Evolutionary conservation across 1,140 invertebrate species (phyloP).

Genomic region (Gonatopus flavifemur): DNA sequence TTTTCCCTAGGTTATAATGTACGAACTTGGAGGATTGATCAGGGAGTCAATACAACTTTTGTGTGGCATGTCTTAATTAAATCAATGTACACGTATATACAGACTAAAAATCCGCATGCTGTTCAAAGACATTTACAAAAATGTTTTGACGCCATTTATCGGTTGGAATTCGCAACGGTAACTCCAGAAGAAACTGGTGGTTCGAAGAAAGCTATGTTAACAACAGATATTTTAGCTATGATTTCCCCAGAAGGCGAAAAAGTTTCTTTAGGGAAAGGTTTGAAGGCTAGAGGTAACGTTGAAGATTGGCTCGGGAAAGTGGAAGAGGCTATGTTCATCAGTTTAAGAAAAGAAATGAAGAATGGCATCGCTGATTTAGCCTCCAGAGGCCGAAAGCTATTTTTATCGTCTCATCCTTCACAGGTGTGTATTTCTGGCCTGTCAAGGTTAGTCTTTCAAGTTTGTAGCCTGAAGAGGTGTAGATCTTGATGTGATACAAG

Average conservation of each 20-base stretch:
- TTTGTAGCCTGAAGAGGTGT: no score
- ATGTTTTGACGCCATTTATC: conserved; percentile 84
- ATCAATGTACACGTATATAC: no score
- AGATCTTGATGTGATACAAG: no score
- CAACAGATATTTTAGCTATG: conserved; percentile 82
- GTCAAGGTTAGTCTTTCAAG: no score
- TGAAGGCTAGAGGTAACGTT: conserved; percentile 84
- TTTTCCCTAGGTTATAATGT: no score
- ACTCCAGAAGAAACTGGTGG: conserved; percentile 16
- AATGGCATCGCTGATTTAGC: conserved; percentile 67
- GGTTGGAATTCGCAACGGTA: conserved; percentile 71
- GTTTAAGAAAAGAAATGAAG: conserved; percentile 74
- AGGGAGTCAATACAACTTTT: no score
- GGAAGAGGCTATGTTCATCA: conserved; percentile 81
- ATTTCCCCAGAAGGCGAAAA: conserved; percentile 83
- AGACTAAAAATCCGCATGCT: conserved; percentile 79
- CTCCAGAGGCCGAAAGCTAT: conserved; percentile 60
- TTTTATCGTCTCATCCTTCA: conserved; percentile 64
- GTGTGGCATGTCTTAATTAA: background rate
- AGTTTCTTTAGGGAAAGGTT: conserved; percentile 74
- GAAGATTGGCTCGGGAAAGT: conserved; percentile 88
- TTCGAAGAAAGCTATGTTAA: conserved; percentile 56
- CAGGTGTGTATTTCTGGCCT: no score
- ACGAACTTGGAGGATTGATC: no score
- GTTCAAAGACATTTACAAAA: conserved; percentile 87